Evolutionary conservation across 2,797 vertebrate genomes (phyloP).

Genomic region (Cyclopterus lumpus): DNA sequence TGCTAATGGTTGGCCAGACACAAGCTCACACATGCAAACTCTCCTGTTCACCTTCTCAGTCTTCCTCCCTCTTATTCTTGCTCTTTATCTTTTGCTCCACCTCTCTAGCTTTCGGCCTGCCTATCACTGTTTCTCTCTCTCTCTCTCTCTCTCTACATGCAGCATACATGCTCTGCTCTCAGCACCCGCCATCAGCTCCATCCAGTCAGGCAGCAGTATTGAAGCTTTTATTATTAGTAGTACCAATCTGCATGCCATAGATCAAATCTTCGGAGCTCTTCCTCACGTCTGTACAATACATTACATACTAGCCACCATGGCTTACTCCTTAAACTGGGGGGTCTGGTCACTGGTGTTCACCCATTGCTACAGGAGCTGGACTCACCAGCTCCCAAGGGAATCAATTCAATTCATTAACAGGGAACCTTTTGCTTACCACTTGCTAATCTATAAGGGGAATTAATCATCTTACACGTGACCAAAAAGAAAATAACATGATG

Average conservation of each 20-base stretch:
- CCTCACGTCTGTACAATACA: constrained; percentile 9
- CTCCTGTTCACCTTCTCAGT: constrained; percentile 32
- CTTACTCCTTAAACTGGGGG: neutral
- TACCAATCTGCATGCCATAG: constrained; percentile 52
- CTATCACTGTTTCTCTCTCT: constrained; percentile 36
- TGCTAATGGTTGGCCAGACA: constrained; percentile 27
- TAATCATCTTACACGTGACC: constrained; percentile 11
- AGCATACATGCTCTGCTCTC: constrained; percentile 57
- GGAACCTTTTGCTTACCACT: constrained; percentile 13
- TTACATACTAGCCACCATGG: neutral
- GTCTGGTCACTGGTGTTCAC: constrained; percentile 22
- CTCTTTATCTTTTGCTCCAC: constrained; percentile 44
- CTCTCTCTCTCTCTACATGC: constrained; percentile 42
- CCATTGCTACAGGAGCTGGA: neutral
- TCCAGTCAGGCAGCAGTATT: constrained; percentile 54
- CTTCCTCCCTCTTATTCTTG: constrained; percentile 9
- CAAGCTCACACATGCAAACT: constrained; percentile 37
- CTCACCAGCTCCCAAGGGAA: constrained; percentile 12
- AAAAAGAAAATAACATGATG: neutral
- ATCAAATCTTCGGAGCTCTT: constrained; percentile 32
- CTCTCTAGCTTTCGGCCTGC: constrained; percentile 34
- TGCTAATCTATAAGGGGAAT: constrained; percentile 26
- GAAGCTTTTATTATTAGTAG: constrained; percentile 42
- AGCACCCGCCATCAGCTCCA: constrained; percentile 34
- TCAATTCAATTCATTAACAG: constrained; percentile 45